Conservation (phyloP, 2,888 invertebrate species). For the Hanleya hanleyi region DNA sequence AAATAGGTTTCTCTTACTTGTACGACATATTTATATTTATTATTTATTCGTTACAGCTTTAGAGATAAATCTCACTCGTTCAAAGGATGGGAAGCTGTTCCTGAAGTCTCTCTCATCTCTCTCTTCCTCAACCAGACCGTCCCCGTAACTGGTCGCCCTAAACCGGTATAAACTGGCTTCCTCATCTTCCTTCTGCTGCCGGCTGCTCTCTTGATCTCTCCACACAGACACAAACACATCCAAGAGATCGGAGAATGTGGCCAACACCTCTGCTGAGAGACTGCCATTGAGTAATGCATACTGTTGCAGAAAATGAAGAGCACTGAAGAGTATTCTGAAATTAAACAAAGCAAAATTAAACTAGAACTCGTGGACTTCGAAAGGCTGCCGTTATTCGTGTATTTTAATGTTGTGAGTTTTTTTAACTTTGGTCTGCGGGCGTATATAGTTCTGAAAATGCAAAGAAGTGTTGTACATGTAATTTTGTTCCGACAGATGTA, state of each 20-base stretch:
- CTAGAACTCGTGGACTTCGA: too few species aligned
- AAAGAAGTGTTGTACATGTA: too few species aligned
- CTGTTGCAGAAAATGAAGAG: constrained; percentile 82
- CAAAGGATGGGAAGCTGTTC: constrained; percentile 72
- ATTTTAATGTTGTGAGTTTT: too few species aligned
- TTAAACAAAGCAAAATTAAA: too few species aligned
- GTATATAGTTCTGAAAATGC: too few species aligned
- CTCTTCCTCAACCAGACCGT: constrained; percentile 71
- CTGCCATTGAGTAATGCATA: constrained; percentile 77
- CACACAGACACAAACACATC: constrained; percentile 81
- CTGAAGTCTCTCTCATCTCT: constrained; percentile 67
- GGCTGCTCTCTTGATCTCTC: constrained; percentile 83
- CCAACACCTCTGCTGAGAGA: constrained; percentile 42
- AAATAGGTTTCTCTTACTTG: too few species aligned
- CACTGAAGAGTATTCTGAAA: constrained; percentile 74
- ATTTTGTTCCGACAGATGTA: too few species aligned
- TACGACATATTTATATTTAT: too few species aligned
- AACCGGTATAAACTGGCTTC: constrained; percentile 80
- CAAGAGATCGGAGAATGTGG: constrained; percentile 53
- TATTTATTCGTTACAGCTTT: not conserved
- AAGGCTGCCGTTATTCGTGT: too few species aligned
- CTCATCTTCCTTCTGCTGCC: constrained; percentile 81
- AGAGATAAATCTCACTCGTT: constrained; percentile 53
- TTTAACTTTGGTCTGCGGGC: too few species aligned
- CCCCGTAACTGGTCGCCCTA: constrained; percentile 65